phyloP scores from a whole-genome alignment of 2,888 invertebrate species.

The Acanthococcus lagerstroemiae region DNA sequence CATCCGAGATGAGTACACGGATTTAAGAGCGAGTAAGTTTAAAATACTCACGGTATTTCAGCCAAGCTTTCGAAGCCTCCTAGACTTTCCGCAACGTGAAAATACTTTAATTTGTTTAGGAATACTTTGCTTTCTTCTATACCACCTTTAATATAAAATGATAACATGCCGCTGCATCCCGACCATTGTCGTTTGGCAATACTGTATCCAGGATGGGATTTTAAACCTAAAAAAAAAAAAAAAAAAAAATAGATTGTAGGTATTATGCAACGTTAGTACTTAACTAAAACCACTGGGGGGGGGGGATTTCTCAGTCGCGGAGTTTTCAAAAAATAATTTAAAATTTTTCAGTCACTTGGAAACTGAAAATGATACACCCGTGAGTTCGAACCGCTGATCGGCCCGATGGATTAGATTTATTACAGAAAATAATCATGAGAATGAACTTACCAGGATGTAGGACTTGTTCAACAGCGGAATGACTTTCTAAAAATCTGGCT shows the following conservation, averaged over 20 bases:
- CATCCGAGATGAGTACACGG: neutral
- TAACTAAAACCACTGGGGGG: neutral
- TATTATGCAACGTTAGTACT: neutral
- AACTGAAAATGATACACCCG: too few relatives aligned
- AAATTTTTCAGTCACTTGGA: too few relatives aligned
- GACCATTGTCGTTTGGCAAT: constrained; percentile 67
- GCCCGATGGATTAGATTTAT: too few relatives aligned
- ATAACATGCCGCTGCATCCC: constrained; percentile 86
- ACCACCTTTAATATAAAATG: constrained; percentile 74
- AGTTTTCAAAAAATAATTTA: too few relatives aligned
- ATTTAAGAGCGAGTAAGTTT: neutral
- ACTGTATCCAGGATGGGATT: constrained; percentile 76
- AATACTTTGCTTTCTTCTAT: constrained; percentile 62
- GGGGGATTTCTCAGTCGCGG: neutral
- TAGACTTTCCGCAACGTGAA: constrained; percentile 83
- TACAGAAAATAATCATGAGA: too few relatives aligned
- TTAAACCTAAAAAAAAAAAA: constrained; percentile 49
- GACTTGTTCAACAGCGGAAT: constrained; percentile 69
- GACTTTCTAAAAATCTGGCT: constrained; percentile 69
- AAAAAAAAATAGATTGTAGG: neutral
- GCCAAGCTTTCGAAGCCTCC: constrained; percentile 93
- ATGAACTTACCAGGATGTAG: constrained; percentile 62
- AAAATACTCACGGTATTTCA: constrained; percentile 72
- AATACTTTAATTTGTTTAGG: constrained; percentile 63
- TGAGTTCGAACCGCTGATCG: too few relatives aligned